These are phyloP conservation scores for Anser brachyrhynchus DNA, from an alignment of 2,113 vertebrate genomes.

Conservation along the genomic window DNA sequence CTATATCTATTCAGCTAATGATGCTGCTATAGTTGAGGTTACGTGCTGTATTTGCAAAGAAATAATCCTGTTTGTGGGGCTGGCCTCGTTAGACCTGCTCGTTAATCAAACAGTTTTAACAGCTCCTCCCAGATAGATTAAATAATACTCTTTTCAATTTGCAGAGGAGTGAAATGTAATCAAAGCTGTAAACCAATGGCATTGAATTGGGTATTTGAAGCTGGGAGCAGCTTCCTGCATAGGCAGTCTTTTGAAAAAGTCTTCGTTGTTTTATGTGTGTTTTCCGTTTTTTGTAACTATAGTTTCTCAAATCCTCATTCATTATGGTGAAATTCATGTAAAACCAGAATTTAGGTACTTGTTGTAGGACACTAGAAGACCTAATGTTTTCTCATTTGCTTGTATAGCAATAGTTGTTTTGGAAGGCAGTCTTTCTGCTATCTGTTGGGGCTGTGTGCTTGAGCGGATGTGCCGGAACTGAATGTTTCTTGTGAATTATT, in stretches of 20 bases:
- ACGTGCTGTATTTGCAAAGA: not conserved
- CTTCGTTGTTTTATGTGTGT: not conserved
- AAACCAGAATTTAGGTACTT: not conserved
- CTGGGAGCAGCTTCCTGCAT: not conserved
- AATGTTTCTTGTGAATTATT: not conserved
- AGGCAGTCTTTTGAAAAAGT: not conserved
- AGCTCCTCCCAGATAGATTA: not conserved
- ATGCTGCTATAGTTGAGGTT: not conserved
- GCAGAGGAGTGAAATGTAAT: not conserved
- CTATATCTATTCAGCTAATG: not conserved
- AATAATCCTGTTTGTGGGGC: not conserved
- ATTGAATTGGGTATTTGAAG: not conserved
- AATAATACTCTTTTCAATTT: not conserved
- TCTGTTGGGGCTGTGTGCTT: fast-evolving
- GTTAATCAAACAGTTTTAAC: not conserved
- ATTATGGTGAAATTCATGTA: not conserved
- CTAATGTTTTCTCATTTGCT: not conserved
- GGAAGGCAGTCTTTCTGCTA: not conserved
- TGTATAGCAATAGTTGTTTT: not conserved
- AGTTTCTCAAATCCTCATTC: not conserved
- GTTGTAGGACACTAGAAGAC: not conserved
- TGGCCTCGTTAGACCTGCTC: not conserved
- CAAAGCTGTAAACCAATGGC: not conserved
- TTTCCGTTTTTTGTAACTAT: not conserved
- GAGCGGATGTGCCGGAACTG: not conserved